phyloP scores from a whole-genome alignment of 30 jellyfish, hydroid and myxozoan species.

The Nemopilema nomurai region DNA sequence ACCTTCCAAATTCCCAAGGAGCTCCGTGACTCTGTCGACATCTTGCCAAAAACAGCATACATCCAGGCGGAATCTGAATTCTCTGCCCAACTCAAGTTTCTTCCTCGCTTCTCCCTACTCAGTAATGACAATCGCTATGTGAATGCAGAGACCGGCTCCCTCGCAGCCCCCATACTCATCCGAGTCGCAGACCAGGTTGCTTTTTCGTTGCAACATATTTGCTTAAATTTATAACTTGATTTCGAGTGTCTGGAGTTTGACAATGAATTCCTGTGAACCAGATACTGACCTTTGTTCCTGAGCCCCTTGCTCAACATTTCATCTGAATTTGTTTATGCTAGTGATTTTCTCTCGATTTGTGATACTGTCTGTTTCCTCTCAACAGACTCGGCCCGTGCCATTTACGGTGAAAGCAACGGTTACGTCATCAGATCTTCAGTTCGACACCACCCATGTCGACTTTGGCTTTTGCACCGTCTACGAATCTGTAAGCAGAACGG shows the following conservation, averaged over 20 bases:
- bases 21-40: constrained; percentile 80
- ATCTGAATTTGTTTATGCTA: too few species aligned
- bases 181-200: constrained; percentile 98
- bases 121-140: constrained; percentile 65
- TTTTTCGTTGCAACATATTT: not conserved
- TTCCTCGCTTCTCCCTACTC: constrained; percentile 75
- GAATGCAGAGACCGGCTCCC: constrained; percentile 43
- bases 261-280: too few species aligned
- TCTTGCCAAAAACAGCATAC: constrained; percentile 93
- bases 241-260: too few species aligned
- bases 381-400: constrained; percentile 83
- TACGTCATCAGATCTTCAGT: constrained; percentile 94
- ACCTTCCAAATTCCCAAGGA: constrained; percentile 91
- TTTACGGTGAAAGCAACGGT: constrained; percentile 71
- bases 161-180: constrained; percentile 79
- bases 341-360: too few species aligned
- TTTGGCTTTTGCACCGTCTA: constrained; percentile 87
- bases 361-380: not conserved
- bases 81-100: constrained; percentile 95
- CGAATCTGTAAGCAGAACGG: constrained; percentile 76
- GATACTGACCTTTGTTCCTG: too few species aligned
- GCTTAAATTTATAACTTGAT: not conserved
- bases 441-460: constrained; percentile 65
- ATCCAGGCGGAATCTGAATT: constrained; percentile 96
- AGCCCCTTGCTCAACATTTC: too few species aligned